Evolutionary conservation across 2,888 invertebrate species (phyloP), one percentile per base, ranked within the genome.

Genomic region (Drosophila glabriapex): DNA sequence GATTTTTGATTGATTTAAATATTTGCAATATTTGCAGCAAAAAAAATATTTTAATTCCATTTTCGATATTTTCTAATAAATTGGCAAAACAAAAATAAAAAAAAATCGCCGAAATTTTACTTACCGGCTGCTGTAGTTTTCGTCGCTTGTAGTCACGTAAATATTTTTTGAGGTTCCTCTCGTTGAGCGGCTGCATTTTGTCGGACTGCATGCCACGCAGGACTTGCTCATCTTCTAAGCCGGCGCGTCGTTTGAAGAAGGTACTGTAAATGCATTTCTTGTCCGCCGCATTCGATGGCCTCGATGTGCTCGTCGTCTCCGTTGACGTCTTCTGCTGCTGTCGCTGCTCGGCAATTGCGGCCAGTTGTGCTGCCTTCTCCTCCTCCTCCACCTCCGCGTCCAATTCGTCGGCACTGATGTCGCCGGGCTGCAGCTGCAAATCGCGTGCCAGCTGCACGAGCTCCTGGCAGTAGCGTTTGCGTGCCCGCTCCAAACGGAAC

Each of bases 101-200:
- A 39, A 10, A 29, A 10, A 6, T 14, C 7, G 7, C 6, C 22
- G 12, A 0, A 12, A 7, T 46, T 65, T 16, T 37, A 92, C 93
- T 93, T 94, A 96, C 96, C 93, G 96, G 95, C 91, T 95, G 95
- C 69, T 95, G 95, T 49, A 95, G 93, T 92, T 97, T 95, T 78
- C 97, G 94, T 71, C 95, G 95, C 90, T 96, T 96, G 91, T 97
- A 97, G 54, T 95, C 95, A 39, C 95, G 93, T 29, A 98, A 92
- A 93, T 97, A 95, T 89, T 95, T 95, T 78, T 95, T 95, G 82
- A 93, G 91, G 59, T 91, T 93, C 19, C 82, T 82, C 63, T 92
- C 91, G 5, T 78, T 87, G 10, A 92, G 73, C 43, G 83, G 83
- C 39, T 81, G 76, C 46, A 90, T 85, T 39, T 84, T 83, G 0